Percentiles rank a stretch among this genome's conserved stretches.
Conservation (phyloP, 2,113 vertebrate genomes). For the Sphaerodactylus townsendi region DNA sequence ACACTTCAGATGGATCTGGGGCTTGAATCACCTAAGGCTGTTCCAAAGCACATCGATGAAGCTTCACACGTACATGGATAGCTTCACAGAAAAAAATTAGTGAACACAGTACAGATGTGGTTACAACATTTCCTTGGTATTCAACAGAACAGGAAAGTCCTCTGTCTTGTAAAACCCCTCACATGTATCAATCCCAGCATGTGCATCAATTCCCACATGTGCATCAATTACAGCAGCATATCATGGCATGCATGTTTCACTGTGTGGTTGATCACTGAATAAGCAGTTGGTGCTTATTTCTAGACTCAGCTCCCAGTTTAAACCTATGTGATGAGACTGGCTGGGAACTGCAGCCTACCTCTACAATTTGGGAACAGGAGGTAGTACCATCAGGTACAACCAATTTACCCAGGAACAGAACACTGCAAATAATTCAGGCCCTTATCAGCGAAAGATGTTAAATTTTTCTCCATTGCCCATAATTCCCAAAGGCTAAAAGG, state of each 20-base stretch:
- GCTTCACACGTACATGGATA: not conserved
- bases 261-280: not conserved
- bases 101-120: too few relatives aligned
- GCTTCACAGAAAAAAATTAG: not conserved
- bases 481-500: not conserved
- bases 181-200: too few relatives aligned
- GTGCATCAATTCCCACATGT: too few relatives aligned
- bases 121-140: not conserved
- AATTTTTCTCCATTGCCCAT: not conserved
- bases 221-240: not conserved
- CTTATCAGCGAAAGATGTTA: not conserved
- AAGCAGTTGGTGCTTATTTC: not conserved
- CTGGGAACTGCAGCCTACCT: not conserved
- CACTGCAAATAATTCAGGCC: not conserved
- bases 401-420: slow-evolving; percentile 1
- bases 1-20: not conserved
- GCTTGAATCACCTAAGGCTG: not conserved
- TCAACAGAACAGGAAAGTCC: not conserved
- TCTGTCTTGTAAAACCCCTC: not conserved
- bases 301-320: not conserved
- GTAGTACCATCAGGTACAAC: not conserved
- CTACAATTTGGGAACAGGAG: not conserved
- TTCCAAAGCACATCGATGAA: not conserved
- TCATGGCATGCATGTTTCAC: not conserved
- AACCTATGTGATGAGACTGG: not conserved